Evolutionary conservation across 2,888 invertebrate species (phyloP), one percentile per base, ranked within the genome.

Genomic region (Tiliacea citrago): DNA sequence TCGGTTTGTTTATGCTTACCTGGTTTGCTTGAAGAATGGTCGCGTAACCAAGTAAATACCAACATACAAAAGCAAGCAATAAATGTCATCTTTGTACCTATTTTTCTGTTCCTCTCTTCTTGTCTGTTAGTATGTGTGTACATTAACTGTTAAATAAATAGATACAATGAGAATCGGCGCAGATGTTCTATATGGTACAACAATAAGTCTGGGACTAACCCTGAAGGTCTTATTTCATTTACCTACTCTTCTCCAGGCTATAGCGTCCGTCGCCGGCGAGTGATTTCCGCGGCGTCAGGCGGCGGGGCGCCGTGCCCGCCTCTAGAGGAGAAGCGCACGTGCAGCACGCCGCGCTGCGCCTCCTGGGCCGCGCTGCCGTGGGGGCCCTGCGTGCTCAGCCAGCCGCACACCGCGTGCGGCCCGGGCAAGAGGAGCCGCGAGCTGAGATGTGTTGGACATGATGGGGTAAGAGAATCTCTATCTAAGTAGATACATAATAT

Each of bases 401-500:
- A 94, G 80, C 92, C 95, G 0, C 92, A 96, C 70, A 91, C 95
- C 1, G 92, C 93, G 6, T 97, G 97, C 87, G 97, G 98, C 0
- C 96, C 97, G 0, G 97, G 98, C 9, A 95, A 96, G 71, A 93
- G 97, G 47, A 97, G 94, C 62, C 93, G 97, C 57, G 97, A 96
- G 63, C 93, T 97, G 21, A 90, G 96, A 77, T 98, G 98, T 83
- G 92, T 96, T 12, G 97, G 97, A 62, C 96, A 97, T 86, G 96
- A 96, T 81, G 97, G 97, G 85, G 97, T 97, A 84, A 91, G 83
- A 45, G 45, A 13, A 12, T 45, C 45, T 13, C 12, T 2, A 45
- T 45, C 9, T 45, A 45, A 10, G 12, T 45, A 45, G n/a, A n/a
- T 45, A 45, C 9, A 45, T 45, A n/a, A n/a, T n/a, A 45, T 45